Percentiles rank a stretch among this genome's conserved stretches.
These are phyloP conservation scores for Onychostruthus taczanowskii DNA, from an alignment of 2,113 vertebrate species.

Conservation along the genomic window DNA sequence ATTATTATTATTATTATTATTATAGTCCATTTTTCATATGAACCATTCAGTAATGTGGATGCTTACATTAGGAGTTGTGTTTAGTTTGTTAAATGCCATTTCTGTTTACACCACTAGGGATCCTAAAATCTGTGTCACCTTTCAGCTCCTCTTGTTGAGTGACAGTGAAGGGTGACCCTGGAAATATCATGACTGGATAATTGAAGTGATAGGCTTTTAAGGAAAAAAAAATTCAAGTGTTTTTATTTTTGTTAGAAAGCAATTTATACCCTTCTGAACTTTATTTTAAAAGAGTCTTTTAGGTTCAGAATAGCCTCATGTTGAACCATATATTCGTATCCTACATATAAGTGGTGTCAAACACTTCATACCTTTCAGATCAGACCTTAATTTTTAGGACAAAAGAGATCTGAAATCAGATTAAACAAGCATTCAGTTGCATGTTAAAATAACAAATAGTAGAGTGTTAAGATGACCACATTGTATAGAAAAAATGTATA, in stretches of 20 bases:
- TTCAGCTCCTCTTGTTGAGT: background rate
- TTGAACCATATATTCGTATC: background rate
- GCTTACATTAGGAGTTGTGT: background rate
- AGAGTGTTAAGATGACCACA: background rate
- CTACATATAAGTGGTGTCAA: background rate
- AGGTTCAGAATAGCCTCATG: background rate
- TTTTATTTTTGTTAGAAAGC: background rate
- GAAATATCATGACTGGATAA: background rate
- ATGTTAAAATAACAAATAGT: background rate
- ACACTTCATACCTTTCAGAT: background rate
- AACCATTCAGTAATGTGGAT: background rate
- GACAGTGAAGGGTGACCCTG: background rate
- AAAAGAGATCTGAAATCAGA: background rate
- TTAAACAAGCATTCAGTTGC: background rate
- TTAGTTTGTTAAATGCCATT: background rate
- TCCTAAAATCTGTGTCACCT: background rate
- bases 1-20: background rate
- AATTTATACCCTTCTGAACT: background rate
- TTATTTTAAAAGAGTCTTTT: background rate
- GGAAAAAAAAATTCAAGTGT: background rate
- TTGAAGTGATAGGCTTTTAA: background rate
- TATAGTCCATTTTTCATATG: background rate
- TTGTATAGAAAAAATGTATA: background rate
- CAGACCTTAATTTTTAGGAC: background rate
- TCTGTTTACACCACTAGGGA: background rate